Evolutionary conservation across 1,140 invertebrate species (phyloP).

Genomic region (Pseudachorutes palmiensis): DNA sequence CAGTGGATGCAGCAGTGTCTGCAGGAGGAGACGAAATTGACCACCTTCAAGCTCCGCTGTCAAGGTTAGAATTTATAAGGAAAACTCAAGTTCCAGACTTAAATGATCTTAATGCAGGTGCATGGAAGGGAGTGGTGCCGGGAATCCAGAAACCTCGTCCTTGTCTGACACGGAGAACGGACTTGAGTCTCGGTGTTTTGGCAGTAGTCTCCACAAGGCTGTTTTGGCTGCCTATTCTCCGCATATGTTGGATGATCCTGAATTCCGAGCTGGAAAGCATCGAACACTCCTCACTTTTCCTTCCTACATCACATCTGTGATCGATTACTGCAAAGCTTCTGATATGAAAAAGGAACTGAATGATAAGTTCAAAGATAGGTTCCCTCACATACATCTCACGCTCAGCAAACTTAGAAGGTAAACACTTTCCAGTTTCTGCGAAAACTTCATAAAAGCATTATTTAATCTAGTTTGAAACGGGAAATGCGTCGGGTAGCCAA

Average conservation of each 20-base stretch:
- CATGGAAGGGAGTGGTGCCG: too few relatives aligned
- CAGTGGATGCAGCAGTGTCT: neutral
- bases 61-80: conserved; percentile 2
- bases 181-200: too few relatives aligned
- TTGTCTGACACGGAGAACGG: too few relatives aligned
- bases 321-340: conserved; percentile 92
- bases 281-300: conserved; percentile 87
- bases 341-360: conserved; percentile 96
- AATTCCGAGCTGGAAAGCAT: conserved; percentile 82
- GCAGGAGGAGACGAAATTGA: neutral
- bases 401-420: conserved; percentile 94
- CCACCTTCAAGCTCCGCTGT: neutral
- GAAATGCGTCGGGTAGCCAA: conserved; percentile 92
- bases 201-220: conserved; percentile 42
- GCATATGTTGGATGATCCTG: conserved; percentile 86
- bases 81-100: neutral
- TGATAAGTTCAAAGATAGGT: conserved; percentile 92
- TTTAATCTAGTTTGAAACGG: conserved; percentile 68
- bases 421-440: conserved; percentile 22
- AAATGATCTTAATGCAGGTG: neutral
- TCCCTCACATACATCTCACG: conserved; percentile 87
- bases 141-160: too few relatives aligned
- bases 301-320: conserved; percentile 91
- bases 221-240: conserved; percentile 60
- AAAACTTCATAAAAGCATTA: too few relatives aligned